Percentiles rank a stretch among this genome's conserved stretches.
These are phyloP conservation scores for Chloroceryle amazona DNA, from an alignment of 2,797 vertebrate genomes.

Conservation along the genomic window DNA sequence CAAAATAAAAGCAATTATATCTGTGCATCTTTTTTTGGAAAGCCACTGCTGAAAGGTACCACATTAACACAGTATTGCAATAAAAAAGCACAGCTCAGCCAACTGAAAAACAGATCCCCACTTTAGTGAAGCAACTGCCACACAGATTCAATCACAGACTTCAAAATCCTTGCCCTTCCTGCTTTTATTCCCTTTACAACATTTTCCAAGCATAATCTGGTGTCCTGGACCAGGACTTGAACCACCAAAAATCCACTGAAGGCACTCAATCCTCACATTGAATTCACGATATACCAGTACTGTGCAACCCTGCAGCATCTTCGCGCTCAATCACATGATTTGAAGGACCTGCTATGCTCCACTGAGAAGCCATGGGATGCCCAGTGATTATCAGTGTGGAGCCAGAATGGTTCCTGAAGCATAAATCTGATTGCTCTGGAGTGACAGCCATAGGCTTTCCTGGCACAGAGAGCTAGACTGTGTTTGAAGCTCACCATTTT, in stretches of 20 bases:
- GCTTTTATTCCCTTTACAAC: neutral
- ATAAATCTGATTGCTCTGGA: neutral
- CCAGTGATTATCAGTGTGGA: neutral
- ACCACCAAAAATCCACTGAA: neutral
- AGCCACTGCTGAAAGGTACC: neutral
- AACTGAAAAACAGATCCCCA: neutral
- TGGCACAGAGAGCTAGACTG: neutral
- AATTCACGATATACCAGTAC: neutral
- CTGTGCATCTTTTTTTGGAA: no score
- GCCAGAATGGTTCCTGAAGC: neutral
- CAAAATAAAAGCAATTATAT: neutral
- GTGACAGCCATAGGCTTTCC: neutral
- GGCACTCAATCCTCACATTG: neutral
- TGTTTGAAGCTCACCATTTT: neutral
- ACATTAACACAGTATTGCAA: neutral
- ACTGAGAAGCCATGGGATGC: neutral
- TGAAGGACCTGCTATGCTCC: neutral
- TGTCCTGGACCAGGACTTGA: neutral
- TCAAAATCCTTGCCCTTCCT: neutral
- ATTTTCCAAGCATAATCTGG: neutral
- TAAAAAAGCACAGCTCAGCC: neutral
- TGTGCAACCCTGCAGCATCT: neutral
- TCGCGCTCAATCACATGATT: neutral
- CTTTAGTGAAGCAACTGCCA: neutral
- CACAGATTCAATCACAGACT: neutral